Conservation (phyloP, 92 coral and sea anemone genomes). For the Palythoa grandis region DNA sequence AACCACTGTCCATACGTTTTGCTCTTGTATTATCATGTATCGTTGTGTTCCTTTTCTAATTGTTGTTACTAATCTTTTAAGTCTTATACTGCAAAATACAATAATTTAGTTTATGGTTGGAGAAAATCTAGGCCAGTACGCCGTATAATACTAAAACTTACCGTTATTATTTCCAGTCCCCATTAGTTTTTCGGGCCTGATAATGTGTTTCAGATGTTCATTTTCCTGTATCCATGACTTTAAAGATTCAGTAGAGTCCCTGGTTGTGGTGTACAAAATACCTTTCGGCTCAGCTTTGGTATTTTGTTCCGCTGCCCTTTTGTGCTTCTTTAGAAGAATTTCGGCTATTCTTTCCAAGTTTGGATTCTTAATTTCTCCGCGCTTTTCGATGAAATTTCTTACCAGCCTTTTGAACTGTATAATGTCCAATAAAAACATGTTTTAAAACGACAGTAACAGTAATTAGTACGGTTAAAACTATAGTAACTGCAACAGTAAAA, state of each 20-base stretch:
- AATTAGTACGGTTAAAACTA: too few species aligned
- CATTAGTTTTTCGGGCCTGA: constrained; percentile 71
- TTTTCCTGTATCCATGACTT: constrained; percentile 76
- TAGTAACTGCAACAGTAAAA: too few species aligned
- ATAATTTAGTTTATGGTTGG: too few species aligned
- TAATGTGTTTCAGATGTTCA: constrained; percentile 42
- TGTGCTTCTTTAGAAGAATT: constrained; percentile 47
- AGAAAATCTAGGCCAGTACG: too few species aligned
- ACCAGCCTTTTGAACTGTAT: constrained; percentile 36
- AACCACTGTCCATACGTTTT: too few species aligned
- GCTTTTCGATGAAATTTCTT: constrained; percentile 9
- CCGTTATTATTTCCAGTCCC: constrained; percentile 90
- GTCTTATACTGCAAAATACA: too few species aligned
- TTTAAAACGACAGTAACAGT: too few species aligned
- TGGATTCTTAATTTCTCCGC: constrained; percentile 68
- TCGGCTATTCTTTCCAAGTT: constrained; percentile 61
- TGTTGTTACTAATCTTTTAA: too few species aligned
- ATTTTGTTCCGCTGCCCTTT: constrained; percentile 31
- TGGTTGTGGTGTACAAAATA: constrained; percentile 74
- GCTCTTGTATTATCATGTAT: too few species aligned
- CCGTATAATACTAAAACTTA: not conserved
- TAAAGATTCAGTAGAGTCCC: constrained; percentile 69
- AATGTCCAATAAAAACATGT: not conserved
- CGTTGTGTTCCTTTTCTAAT: too few species aligned
- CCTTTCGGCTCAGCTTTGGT: constrained; percentile 57